Percentiles rank a stretch among this genome's conserved stretches.
Conservation (phyloP, 2,888 invertebrate species). For the Galeruca laticollis region DNA sequence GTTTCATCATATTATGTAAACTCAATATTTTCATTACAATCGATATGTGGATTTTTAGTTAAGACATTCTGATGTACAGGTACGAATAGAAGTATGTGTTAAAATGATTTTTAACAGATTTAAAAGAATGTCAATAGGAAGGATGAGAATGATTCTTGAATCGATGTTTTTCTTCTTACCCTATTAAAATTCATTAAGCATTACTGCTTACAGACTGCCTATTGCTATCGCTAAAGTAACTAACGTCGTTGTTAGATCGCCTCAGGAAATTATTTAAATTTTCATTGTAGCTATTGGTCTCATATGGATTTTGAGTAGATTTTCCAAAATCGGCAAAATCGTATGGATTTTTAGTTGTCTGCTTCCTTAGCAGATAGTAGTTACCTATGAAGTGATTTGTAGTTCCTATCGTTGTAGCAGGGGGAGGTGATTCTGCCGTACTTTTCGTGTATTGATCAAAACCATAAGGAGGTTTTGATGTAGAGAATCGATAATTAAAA, state of each 20-base stretch:
- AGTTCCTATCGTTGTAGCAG: constrained; percentile 64
- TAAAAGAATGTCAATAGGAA: not conserved
- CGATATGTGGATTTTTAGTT: too few relatives aligned
- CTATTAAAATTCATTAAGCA: constrained; percentile 42
- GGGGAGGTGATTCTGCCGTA: constrained; percentile 49
- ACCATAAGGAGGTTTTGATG: constrained; percentile 61
- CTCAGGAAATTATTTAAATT: constrained; percentile 65
- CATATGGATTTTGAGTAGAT: constrained; percentile 71
- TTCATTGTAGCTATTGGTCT: constrained; percentile 56
- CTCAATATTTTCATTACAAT: not conserved
- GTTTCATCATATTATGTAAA: not conserved
- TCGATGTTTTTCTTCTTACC: constrained; percentile 50
- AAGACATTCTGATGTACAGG: too few relatives aligned
- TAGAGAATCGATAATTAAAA: constrained; percentile 55
- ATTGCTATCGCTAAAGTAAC: constrained; percentile 65
- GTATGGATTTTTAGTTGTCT: constrained; percentile 72
- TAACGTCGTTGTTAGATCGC: constrained; percentile 67
- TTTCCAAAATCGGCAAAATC: constrained; percentile 67
- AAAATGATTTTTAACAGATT: constrained; percentile 3
- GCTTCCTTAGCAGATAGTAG: constrained; percentile 65
- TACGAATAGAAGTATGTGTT: not conserved
- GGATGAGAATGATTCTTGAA: constrained; percentile 2
- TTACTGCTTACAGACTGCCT: constrained; percentile 50
- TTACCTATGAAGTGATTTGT: constrained; percentile 62
- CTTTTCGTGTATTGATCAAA: constrained; percentile 58